These are phyloP conservation scores for Metopia argyrocephala DNA, from an alignment of 2,888 invertebrate species.

Conservation along the genomic window DNA sequence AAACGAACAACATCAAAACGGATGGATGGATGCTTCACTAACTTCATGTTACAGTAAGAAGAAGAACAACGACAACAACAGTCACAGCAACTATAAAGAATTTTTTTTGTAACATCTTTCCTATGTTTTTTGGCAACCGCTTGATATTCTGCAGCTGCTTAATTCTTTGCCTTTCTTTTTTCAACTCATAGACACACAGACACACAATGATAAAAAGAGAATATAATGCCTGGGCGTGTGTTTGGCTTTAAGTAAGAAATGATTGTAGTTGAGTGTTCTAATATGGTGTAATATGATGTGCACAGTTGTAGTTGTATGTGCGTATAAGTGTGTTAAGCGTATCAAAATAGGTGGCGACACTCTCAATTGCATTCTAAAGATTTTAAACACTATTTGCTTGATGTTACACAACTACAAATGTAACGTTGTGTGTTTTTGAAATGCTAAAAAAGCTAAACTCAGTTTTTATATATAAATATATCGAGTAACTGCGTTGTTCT, in stretches of 20 bases:
- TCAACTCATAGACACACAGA: background rate
- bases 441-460: too few species aligned
- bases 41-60: conserved; percentile 8
- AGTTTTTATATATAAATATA: too few species aligned
- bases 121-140: conserved; percentile 38
- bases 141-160: background rate
- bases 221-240: background rate
- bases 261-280: background rate
- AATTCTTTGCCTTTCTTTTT: background rate
- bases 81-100: too few species aligned
- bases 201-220: background rate
- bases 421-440: conserved; percentile 19
- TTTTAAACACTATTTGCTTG: conserved; percentile 46
- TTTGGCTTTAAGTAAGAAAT: background rate
- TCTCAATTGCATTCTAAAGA: conserved; percentile 54
- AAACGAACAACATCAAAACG: background rate
- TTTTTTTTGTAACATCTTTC: conserved; percentile 9
- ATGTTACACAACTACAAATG: conserved; percentile 21
- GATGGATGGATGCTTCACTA: conserved; percentile 49
- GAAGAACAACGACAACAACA: background rate
- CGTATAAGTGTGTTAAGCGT: conserved; percentile 21
- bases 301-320: background rate
- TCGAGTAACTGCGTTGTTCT: too few species aligned
- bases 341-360: conserved; percentile 58
- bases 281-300: conserved; percentile 5